Percentiles rank a stretch among this genome's conserved stretches.
These are phyloP conservation scores for Ypsolopha sequella DNA, from an alignment of 2,888 invertebrate species.

Conservation along the genomic window DNA sequence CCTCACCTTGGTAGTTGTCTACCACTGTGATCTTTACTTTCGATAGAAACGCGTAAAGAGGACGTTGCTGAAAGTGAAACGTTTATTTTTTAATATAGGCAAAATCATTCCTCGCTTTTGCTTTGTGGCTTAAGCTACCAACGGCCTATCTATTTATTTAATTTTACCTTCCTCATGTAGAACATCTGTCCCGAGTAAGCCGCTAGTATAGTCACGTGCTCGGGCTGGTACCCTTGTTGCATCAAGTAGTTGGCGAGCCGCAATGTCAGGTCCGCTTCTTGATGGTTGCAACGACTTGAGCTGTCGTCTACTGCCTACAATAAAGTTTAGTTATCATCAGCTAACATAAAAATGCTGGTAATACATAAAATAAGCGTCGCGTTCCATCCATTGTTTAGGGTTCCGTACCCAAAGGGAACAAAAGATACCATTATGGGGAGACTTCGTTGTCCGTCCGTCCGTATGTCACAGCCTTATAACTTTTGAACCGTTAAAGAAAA, in stretches of 20 bases:
- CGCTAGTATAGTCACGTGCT: constrained; percentile 79
- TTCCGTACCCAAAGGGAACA: no score
- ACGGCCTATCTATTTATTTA: no score
- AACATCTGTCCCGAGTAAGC: constrained; percentile 81
- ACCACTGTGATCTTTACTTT: constrained; percentile 76
- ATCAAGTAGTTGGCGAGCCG: constrained; percentile 73
- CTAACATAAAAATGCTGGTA: no score
- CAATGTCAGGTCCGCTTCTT: constrained; percentile 74
- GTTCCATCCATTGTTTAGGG: no score
- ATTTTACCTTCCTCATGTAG: constrained; percentile 61
- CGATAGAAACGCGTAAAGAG: constrained; percentile 32
- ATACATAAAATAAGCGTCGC: no score
- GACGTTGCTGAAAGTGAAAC: constrained; percentile 33
- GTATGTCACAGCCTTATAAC: no score
- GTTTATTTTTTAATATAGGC: not conserved
- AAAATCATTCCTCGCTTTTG: not conserved
- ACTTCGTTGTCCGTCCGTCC: no score
- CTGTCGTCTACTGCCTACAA: constrained; percentile 41
- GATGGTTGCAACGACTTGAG: constrained; percentile 69
- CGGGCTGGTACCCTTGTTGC: constrained; percentile 71
- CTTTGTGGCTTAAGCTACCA: not conserved
- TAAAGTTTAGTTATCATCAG: no score
- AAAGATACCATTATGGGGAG: no score
- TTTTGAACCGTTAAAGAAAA: no score
- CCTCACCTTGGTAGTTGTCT: constrained; percentile 87